Evolutionary conservation across 2,797 vertebrate species (phyloP).

Genomic region (Karalla daura): DNA sequence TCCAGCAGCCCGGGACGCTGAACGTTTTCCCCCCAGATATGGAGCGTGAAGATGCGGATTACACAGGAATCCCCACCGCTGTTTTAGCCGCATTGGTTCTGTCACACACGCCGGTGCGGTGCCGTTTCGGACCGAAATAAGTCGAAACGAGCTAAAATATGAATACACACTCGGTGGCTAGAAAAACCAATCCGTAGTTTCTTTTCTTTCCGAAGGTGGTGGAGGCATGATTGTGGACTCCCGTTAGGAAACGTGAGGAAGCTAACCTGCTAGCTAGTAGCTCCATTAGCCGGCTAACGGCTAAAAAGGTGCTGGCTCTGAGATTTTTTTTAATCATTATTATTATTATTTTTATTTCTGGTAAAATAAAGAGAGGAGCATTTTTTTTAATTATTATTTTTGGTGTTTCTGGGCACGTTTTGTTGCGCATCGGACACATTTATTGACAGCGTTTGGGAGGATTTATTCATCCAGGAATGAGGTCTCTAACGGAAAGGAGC

Average conservation of each 20-base stretch:
- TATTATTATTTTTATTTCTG: constrained; percentile 19
- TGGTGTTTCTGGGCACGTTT: constrained; percentile 28
- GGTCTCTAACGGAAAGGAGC: constrained; percentile 87
- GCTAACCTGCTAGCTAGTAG: constrained; percentile 72
- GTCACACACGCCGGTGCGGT: constrained; percentile 48
- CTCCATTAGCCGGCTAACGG: constrained; percentile 75
- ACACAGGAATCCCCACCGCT: constrained; percentile 73
- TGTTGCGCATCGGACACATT: constrained; percentile 29
- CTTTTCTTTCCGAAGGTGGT: no score
- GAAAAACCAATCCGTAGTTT: constrained; percentile 60
- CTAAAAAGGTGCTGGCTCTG: constrained; percentile 66
- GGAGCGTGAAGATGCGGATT: constrained; percentile 91
- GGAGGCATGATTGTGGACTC: constrained; percentile 59
- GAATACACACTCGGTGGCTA: constrained; percentile 30
- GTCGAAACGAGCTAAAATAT: constrained; percentile 66
- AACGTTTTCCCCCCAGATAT: constrained; percentile 81
- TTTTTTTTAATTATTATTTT: constrained; percentile 19
- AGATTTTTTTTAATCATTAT: constrained; percentile 34
- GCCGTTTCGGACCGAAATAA: constrained; percentile 59
- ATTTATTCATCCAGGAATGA: constrained; percentile 87
- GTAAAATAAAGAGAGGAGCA: no score
- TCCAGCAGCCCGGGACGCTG: constrained; percentile 64
- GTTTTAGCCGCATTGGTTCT: constrained; percentile 61
- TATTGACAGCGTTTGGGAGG: constrained; percentile 53
- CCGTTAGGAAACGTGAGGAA: constrained; percentile 61